phyloP scores from a whole-genome alignment of 2,888 invertebrate species.

The Achlya flavicornis region DNA sequence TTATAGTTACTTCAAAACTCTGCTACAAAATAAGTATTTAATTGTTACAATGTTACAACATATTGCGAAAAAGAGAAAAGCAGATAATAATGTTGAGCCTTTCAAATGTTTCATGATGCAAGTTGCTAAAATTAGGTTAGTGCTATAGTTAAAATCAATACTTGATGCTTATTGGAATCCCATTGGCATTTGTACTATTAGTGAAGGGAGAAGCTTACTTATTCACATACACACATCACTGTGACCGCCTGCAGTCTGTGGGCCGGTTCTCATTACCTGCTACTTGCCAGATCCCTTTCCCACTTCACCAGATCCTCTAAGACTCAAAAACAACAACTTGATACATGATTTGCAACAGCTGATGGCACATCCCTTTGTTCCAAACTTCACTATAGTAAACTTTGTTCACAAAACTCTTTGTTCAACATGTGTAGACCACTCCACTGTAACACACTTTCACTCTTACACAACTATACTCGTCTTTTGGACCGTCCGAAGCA shows the following conservation, averaged over 20 bases:
- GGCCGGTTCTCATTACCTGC: background rate
- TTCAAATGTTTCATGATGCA: background rate
- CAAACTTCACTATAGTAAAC: background rate
- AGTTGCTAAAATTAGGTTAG: background rate
- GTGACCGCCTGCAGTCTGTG: background rate
- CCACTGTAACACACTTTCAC: constrained; percentile 53
- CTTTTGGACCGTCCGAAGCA: background rate
- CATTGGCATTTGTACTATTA: background rate
- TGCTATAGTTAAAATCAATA: constrained; percentile 2
- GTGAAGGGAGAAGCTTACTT: background rate
- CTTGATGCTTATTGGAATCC: constrained; percentile 1
- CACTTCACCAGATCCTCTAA: background rate
- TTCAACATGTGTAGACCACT: constrained; percentile 25
- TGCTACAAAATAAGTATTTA: background rate
- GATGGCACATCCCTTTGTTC: constrained; percentile 12
- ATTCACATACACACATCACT: background rate
- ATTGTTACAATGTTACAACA: background rate
- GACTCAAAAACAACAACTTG: constrained; percentile 2
- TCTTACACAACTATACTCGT: constrained; percentile 44
- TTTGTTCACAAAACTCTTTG: constrained; percentile 39
- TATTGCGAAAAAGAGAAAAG: background rate
- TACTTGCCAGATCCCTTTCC: background rate
- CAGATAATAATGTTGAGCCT: background rate
- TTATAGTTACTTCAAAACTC: background rate
- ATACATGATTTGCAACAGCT: constrained; percentile 8